Conservation (phyloP, 2,113 vertebrate genomes). For the Eurypyga helias region DNA sequence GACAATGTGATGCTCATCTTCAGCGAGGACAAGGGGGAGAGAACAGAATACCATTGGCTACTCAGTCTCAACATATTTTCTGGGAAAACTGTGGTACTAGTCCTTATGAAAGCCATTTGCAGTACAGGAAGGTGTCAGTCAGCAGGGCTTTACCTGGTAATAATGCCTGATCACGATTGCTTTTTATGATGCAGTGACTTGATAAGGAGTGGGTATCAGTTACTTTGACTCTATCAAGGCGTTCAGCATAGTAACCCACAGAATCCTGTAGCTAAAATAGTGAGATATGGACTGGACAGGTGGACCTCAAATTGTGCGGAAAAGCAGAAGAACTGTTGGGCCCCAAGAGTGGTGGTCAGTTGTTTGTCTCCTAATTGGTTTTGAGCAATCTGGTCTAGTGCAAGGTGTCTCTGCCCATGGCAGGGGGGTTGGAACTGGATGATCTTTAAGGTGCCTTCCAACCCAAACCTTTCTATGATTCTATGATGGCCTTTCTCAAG, state of each 20-base stretch:
- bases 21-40: neutral
- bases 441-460: too few species aligned
- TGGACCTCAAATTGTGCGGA: neutral
- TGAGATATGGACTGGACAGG: too few species aligned
- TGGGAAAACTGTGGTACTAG: neutral
- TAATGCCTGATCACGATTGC: rapidly evolving
- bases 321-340: neutral
- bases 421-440: too few species aligned
- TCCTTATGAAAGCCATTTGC: neutral
- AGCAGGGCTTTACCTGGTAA: neutral
- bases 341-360: neutral
- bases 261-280: neutral
- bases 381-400: too few species aligned
- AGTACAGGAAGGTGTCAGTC: neutral
- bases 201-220: neutral
- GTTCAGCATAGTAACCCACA: neutral
- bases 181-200: neutral
- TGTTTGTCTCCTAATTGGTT: neutral
- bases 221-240: neutral
- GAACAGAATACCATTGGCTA: neutral
- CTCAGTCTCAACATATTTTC: neutral
- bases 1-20: neutral
- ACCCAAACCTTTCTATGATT: too few species aligned
- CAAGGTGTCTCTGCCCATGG: too few species aligned
- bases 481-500: neutral